These are phyloP conservation scores for Echiichthys vipera DNA, from an alignment of 2,797 vertebrate genomes.

Conservation along the genomic window DNA sequence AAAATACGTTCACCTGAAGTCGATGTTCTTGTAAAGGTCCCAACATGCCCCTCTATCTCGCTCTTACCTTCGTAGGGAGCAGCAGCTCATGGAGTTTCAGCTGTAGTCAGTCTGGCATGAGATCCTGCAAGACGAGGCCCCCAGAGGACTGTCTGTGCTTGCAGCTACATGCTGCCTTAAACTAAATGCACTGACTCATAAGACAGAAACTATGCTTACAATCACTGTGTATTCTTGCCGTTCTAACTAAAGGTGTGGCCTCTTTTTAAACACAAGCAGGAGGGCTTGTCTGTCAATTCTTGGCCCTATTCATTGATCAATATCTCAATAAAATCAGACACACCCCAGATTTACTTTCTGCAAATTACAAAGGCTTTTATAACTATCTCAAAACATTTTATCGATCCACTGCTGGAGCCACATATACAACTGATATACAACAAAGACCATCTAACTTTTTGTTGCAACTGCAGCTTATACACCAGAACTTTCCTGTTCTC, in stretches of 20 bases:
- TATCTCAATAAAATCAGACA: neutral
- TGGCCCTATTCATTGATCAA: neutral
- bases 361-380: neutral
- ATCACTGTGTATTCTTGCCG: constrained; percentile 4
- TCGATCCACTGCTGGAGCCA: neutral
- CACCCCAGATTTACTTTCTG: neutral
- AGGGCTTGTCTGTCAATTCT: neutral
- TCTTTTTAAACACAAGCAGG: neutral
- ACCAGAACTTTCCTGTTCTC: constrained; percentile 37
- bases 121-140: constrained; percentile 56
- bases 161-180: constrained; percentile 66
- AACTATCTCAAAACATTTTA: neutral
- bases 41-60: neutral
- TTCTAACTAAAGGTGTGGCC: constrained; percentile 50
- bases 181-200: constrained; percentile 57
- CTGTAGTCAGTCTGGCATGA: constrained; percentile 43
- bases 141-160: constrained; percentile 59
- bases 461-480: neutral
- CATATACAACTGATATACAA: neutral
- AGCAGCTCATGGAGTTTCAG: constrained; percentile 41
- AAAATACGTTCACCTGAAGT: neutral
- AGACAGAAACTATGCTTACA: constrained; percentile 32
- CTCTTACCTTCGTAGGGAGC: constrained; percentile 12
- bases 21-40: neutral
- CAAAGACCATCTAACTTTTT: neutral